Evolutionary conservation across 2,113 vertebrate genomes (phyloP), one percentile per base, ranked within the genome.

Genomic region (Apus apus): DNA sequence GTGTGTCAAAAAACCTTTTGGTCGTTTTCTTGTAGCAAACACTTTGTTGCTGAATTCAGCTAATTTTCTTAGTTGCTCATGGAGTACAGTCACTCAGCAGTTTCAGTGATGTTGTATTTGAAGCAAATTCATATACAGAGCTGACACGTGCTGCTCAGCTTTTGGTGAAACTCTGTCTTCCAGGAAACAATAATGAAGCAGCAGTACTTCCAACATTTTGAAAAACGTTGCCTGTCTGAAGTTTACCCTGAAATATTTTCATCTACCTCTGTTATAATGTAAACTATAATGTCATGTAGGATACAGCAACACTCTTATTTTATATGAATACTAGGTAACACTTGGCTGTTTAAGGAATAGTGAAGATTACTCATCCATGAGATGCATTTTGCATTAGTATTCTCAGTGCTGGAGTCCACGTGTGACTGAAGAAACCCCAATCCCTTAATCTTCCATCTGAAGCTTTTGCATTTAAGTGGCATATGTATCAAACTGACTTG

Each of bases 311-410:
- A 11, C 26, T 56, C 19, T 38, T 65, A 14, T 5, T 40, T 88
- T 43, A 4, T 43, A 11, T 71, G 20, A 38, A 14, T 75, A 5
- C 26, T 51, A 0, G 58, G 8, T 66, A 51, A 38, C 2, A 18
- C 9, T 48, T 38, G 8, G 14, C 48, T 74, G 15, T 64, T 64
- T 70, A 62, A 66, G 43, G n/a, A n/a, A 19, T 18, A 73, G 9
- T 25, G 71, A 54, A 25, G 27, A 16, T 53, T 26, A 45, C 7
- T 74, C 4, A 38, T 40, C 18, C 22, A 3, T 0, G 0, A 65
- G 58, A 32, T 76, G 27, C 0, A 0, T 45, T 71, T 78, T 61
- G 38, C 12, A 7, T 60, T 45, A 32, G 32, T 32, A 30, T 29
- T 15, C 22, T 78, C 23, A 12, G 32, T 30, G 4, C 19, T 26